A percentile compares a stretch with the other conserved stretches of the same genome.
phyloP scores from a whole-genome alignment of 2,888 invertebrate species.

The Poecilus cupreus region DNA sequence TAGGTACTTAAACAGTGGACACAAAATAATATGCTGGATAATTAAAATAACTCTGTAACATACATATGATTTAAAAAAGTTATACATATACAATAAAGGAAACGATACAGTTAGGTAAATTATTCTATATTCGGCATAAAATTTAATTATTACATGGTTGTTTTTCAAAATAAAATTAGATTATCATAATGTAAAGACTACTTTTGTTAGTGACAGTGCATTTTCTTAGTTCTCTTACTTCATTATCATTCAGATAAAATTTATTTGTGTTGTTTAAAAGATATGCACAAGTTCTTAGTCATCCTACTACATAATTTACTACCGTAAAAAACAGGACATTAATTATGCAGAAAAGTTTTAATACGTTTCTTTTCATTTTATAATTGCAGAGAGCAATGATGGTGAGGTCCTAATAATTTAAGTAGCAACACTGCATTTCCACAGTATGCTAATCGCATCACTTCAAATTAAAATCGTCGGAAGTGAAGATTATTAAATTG shows the following conservation, averaged over 20 bases:
- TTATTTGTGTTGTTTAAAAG: conserved; percentile 1
- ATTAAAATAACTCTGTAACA: too few relatives aligned
- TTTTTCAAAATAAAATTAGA: too few relatives aligned
- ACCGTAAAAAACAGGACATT: background rate
- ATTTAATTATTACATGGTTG: too few relatives aligned
- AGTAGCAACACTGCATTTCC: background rate
- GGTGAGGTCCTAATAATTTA: conserved; percentile 44
- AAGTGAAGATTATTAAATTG: conserved; percentile 16
- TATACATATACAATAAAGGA: too few relatives aligned
- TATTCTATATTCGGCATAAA: too few relatives aligned
- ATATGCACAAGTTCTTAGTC: background rate
- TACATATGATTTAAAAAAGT: too few relatives aligned
- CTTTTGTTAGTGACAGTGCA: background rate
- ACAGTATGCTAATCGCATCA: conserved; percentile 10
- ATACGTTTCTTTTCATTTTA: conserved; percentile 43
- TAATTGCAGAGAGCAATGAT: conserved; percentile 36
- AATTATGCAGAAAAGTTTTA: background rate
- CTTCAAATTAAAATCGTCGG: conserved; percentile 16
- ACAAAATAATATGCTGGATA: too few relatives aligned
- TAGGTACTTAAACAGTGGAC: too few relatives aligned
- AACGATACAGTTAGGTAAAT: too few relatives aligned
- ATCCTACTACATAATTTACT: background rate
- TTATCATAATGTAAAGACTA: background rate
- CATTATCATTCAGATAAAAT: conserved; percentile 29
- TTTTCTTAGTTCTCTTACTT: conserved; percentile 6